Conservation (phyloP, 2,888 invertebrate species). For the Nomada ferruginata region DNA sequence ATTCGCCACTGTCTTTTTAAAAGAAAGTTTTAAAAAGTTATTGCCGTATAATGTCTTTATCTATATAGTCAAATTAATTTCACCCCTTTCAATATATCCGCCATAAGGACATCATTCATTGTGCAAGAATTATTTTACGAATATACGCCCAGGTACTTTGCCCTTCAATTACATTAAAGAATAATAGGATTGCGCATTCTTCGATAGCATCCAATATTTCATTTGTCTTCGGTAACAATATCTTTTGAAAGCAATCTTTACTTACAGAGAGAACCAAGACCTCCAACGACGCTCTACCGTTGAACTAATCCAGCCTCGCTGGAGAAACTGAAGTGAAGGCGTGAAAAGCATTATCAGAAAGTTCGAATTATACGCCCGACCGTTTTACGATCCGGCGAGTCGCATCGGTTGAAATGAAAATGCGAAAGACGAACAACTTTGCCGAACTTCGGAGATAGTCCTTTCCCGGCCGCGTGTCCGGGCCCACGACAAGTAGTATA, state of each 20-base stretch:
- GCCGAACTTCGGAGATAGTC: conserved; percentile 37
- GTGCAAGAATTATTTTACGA: too few relatives aligned
- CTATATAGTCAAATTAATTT: neutral
- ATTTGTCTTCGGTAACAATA: neutral
- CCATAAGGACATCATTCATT: too few relatives aligned
- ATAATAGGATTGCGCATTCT: neutral
- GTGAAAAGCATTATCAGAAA: conserved; percentile 5
- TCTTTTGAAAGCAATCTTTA: neutral
- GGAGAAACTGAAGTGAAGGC: too few relatives aligned
- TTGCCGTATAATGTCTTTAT: neutral
- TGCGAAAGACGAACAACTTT: conserved; percentile 43
- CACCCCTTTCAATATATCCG: too few relatives aligned
- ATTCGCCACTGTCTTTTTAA: neutral
- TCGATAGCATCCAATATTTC: neutral
- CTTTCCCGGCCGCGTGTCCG: conserved; percentile 44
- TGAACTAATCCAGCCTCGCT: neutral
- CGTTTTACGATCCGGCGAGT: conserved; percentile 43
- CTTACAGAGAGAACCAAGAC: neutral
- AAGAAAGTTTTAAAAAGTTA: neutral
- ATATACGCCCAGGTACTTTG: neutral
- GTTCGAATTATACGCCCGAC: conserved; percentile 12
- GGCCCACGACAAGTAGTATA: conserved; percentile 49
- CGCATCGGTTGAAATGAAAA: conserved; percentile 47
- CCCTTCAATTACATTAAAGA: neutral
- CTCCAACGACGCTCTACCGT: neutral